phyloP scores from a whole-genome alignment of 2,113 vertebrate species.

The Leiothrix lutea region DNA sequence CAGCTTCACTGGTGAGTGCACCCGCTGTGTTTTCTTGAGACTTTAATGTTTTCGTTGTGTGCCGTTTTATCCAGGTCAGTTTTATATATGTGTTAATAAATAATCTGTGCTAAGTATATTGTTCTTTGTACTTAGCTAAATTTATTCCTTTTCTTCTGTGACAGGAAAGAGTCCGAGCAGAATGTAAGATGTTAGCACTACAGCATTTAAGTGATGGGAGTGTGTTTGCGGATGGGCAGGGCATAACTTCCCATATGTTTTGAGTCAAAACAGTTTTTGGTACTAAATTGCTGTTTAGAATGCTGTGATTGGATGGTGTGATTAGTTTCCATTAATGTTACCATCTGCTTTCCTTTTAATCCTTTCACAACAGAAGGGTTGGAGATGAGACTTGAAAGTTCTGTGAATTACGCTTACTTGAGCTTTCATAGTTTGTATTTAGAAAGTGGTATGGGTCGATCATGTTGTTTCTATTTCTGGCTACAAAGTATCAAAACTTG shows the following conservation, averaged over 20 bases:
- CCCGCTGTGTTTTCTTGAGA: background rate
- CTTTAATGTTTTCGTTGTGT: background rate
- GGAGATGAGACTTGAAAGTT: background rate
- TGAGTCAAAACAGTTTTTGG: background rate
- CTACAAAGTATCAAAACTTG: background rate
- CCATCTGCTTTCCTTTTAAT: background rate
- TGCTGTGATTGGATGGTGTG: background rate
- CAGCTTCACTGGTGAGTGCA: constrained; percentile 25
- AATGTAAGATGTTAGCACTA: rapidly evolving
- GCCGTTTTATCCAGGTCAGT: background rate
- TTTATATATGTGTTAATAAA: background rate
- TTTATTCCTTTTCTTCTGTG: background rate
- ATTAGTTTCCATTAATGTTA: background rate
- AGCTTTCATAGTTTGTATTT: background rate
- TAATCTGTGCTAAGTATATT: background rate
- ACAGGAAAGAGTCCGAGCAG: rapidly evolving
- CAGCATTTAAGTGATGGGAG: background rate
- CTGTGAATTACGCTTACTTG: background rate
- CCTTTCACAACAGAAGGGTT: background rate
- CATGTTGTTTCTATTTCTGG: background rate
- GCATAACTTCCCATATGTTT: background rate
- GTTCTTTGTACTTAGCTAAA: background rate
- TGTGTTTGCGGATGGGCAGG: background rate
- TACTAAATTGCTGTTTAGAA: background rate
- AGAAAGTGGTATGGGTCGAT: rapidly evolving